Percentiles rank a stretch among this genome's conserved stretches.
These are phyloP conservation scores for Harpalus rufipes DNA, from an alignment of 2,888 invertebrate species.

Conservation along the genomic window DNA sequence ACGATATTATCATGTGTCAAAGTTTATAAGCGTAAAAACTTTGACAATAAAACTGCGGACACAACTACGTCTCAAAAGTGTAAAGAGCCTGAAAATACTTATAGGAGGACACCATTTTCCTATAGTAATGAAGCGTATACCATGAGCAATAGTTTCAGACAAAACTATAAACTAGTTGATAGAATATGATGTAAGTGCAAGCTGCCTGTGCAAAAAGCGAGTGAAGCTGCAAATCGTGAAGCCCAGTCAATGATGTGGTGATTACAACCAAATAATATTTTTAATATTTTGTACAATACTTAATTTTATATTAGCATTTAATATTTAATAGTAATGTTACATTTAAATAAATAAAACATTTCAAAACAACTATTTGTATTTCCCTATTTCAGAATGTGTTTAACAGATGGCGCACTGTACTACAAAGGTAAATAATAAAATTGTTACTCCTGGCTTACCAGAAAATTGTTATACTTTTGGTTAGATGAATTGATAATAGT, in stretches of 20 bases:
- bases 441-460: neutral
- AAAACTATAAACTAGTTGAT: slow-evolving; percentile 75
- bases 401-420: neutral
- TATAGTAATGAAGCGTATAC: slow-evolving; percentile 76
- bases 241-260: slow-evolving; percentile 83
- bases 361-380: neutral
- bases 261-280: slow-evolving; percentile 64
- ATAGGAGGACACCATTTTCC: slow-evolving; percentile 71
- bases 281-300: slow-evolving; percentile 56
- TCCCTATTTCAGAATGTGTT: neutral
- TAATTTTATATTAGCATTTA: slow-evolving; percentile 44
- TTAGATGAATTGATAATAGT: too few species aligned
- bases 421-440: neutral
- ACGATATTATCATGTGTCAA: slow-evolving; percentile 86
- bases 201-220: slow-evolving; percentile 70
- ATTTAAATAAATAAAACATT: neutral
- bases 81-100: slow-evolving; percentile 64
- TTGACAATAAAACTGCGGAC: slow-evolving; percentile 69
- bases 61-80: slow-evolving; percentile 27
- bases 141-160: slow-evolving; percentile 74
- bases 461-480: too few species aligned
- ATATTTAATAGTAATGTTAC: slow-evolving; percentile 31
- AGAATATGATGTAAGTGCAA: slow-evolving; percentile 75
- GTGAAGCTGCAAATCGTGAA: slow-evolving; percentile 75
- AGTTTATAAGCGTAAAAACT: slow-evolving; percentile 79